Base-by-base conservation (phyloP, 53 echinoderm and acorn worm species). In the Apostichopus leukothele region DNA sequence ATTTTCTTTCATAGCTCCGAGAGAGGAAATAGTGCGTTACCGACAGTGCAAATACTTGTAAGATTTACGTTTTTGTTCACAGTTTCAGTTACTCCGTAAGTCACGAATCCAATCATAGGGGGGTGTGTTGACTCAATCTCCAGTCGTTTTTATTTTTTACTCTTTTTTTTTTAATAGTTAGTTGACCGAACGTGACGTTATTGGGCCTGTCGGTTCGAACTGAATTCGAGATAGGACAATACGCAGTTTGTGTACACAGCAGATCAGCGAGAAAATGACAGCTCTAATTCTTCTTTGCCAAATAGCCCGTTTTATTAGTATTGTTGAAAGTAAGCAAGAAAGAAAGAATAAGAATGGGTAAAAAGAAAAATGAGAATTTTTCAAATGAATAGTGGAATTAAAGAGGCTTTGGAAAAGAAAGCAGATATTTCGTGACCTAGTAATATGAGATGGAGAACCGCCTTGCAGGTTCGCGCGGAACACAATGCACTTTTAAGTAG, bases 291-390 rank as follows among this genome's bases (percentile, higher is more conserved):
- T 54, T 81, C 54, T 81, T 81, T 81, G 81, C 55, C 81, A 81
- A 81, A 81, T 81, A 81, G 81, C 81, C 81, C 81, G 59, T 81
- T 81, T 77, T 81, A 81, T 81, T 57, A 59, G 81, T 81, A 81
- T 81, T 81, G 81, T 81, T 81, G 81, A 81, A 54, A 39, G 39
- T 39, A 39, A 39, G 39, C 39, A 39, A 39, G 39, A 39, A 39
- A 39, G 39, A 51, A 77, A 79, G 53, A 79, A 79, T 50, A 50
- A 79, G 52, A 79, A 79, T 39, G 19, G 51, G 50, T 53, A 16
- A 16, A 63, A 16, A 63, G 16, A 63, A 71, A 71, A 71, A 71
- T 71, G 71, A 18, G 18, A 18, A n/a, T 16, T 71, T 19, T n/a
- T 71, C 71, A 71, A 71, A 71, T 71, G 20, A n/a, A 71, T 16